Percentiles rank a stretch among this genome's conserved stretches.
phyloP scores from a whole-genome alignment of 2,888 invertebrate genomes.

The Callyntrura sp. region DNA sequence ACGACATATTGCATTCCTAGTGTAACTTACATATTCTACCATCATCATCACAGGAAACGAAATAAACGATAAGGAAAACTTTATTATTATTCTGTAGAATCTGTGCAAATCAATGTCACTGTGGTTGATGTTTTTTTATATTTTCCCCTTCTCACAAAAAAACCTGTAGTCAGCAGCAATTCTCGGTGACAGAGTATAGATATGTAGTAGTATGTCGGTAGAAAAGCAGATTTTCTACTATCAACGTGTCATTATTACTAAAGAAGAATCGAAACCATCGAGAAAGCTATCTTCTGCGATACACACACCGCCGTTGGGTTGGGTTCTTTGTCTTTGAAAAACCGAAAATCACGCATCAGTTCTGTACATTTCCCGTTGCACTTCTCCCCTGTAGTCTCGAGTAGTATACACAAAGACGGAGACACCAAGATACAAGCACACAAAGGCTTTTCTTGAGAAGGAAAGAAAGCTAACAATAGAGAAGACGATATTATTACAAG shows the following conservation, averaged over 20 bases:
- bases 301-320: neutral
- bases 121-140: conserved; percentile 16
- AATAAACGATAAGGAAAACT: conserved; percentile 9
- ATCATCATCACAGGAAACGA: neutral
- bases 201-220: too few species aligned
- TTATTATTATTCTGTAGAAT: conserved; percentile 21
- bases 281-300: neutral
- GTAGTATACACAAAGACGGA: neutral
- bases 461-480: conserved; percentile 34
- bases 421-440: neutral
- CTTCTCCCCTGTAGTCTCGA: neutral
- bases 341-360: conserved; percentile 32
- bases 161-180: conserved; percentile 30
- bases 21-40: too few species aligned
- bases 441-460: neutral
- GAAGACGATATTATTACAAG: conserved; percentile 45
- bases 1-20: neutral
- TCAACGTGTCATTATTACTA: conserved; percentile 6
- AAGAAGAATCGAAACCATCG: conserved; percentile 19
- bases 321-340: neutral
- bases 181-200: neutral
- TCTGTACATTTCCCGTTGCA: neutral
- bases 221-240: neutral
- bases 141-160: neutral
- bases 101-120: conserved; percentile 31